Evolutionary conservation across 2,797 vertebrate species (phyloP).

Genomic region (Iguana delicatissima): DNA sequence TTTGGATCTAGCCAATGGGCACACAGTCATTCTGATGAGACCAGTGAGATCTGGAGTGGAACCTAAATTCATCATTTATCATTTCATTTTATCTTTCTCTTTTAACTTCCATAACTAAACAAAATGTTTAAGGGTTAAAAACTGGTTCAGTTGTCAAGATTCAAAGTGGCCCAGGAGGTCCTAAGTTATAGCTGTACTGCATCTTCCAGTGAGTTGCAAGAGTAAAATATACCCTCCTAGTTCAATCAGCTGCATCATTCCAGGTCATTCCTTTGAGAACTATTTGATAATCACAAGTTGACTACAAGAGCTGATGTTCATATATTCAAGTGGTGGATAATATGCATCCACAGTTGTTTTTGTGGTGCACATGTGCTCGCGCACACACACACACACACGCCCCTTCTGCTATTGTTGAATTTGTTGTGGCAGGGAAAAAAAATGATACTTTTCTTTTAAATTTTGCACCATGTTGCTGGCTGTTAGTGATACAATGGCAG

Average conservation of each 20-base stretch:
- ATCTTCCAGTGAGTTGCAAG: not conserved
- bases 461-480: too few species aligned
- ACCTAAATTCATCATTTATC: conserved; percentile 20
- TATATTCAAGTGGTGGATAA: not conserved
- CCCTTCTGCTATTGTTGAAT: too few species aligned
- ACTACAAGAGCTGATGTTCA: not conserved
- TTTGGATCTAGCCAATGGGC: not conserved
- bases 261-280: not conserved
- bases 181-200: not conserved
- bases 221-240: not conserved
- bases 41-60: conserved; percentile 6
- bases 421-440: too few species aligned
- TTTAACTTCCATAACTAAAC: not conserved
- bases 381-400: too few species aligned
- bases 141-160: not conserved
- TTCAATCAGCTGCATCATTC: not conserved
- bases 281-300: not conserved
- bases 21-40: not conserved
- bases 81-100: conserved; percentile 28
- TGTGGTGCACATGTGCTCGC: too few species aligned
- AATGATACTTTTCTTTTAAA: too few species aligned
- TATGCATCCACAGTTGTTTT: too few species aligned
- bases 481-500: too few species aligned
- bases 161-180: not conserved
- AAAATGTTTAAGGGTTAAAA: not conserved